These are phyloP conservation scores for Drosophila flavopinicola DNA, from an alignment of 2,888 invertebrate species.

Conservation along the genomic window DNA sequence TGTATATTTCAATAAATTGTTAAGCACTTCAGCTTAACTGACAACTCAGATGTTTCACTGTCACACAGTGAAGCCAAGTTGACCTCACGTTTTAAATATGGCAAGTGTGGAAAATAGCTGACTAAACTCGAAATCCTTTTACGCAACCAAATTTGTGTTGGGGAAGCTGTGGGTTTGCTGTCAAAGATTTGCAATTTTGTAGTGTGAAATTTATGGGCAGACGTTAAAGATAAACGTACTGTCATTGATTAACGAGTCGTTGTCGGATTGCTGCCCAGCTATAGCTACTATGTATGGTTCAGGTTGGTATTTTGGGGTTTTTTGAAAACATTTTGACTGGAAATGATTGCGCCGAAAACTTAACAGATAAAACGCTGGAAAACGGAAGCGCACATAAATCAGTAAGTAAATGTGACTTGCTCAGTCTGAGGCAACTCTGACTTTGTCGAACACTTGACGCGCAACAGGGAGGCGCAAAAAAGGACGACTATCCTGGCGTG, in stretches of 20 bases:
- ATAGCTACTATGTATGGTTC: conserved; percentile 21
- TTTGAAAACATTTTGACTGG: conserved; percentile 71
- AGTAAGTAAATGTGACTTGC: conserved; percentile 75
- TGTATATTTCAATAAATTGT: neutral
- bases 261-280: conserved; percentile 46
- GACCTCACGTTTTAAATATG: conserved; percentile 31
- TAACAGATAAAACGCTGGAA: conserved; percentile 69
- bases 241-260: conserved; percentile 74
- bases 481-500: conserved; percentile 12
- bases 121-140: conserved; percentile 40
- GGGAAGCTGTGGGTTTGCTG: conserved; percentile 15
- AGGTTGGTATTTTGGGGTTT: conserved; percentile 25
- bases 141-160: conserved; percentile 24
- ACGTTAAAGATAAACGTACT: conserved; percentile 74
- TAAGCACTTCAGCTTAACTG: neutral
- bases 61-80: neutral
- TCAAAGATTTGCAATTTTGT: conserved; percentile 72
- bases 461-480: conserved; percentile 30
- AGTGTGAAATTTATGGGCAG: conserved; percentile 72
- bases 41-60: conserved; percentile 3
- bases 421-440: conserved; percentile 24
- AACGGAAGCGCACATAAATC: conserved; percentile 74
- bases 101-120: conserved; percentile 28
- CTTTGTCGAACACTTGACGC: conserved; percentile 61
- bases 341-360: conserved; percentile 78